Base-by-base conservation (phyloP, 1,140 invertebrate species). In the Lucilia cuprina region DNA sequence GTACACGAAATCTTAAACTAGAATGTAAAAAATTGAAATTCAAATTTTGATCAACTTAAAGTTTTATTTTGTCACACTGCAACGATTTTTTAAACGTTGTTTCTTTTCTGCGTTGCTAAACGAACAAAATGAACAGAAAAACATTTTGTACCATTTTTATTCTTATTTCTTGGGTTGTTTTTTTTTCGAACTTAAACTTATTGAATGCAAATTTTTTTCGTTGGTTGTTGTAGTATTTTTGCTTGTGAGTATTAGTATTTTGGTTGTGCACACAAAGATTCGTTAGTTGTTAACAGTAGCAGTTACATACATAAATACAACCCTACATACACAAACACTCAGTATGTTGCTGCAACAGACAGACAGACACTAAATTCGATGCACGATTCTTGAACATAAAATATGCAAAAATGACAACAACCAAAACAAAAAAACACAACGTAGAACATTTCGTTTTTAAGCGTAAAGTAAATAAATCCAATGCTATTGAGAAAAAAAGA, bases 341-440 rank as follows among this genome's bases (percentile, higher is more conserved):
- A 60, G 47, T 41, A 41, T 17, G 75, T 47, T 14, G 75, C 75
- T 47, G 75, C 35, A 17, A 78, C 47, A 80, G 77, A 30, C 49
- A 49, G 41, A 25, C 30, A 47, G 75, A 7, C 35, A 80, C 41
- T 25, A 80, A 47, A 80, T 80, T 80, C 77, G 77, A 49, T 80
- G 77, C 77, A 80, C 77, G 77, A 80, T 80, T 80, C 47, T 21
- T 25, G 77, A 80, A 80, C 41, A 80, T 80, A 80, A 80, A 80
- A 80, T 80, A 80, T 80, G 77, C 77, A 80, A 49, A 80, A 80
- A 47, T 25, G 19, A 50, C 8, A 80, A 50, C n/a, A 25, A 49
- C 4, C 60, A 70, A 60, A 60, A n/a, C 1, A 60, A n/a, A 17
- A 60, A 60, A 17, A 60, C 4, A 17, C 4, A 17, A 60, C 14